Conservation (phyloP, 2,113 vertebrate species). For the Sinocyclocheilus anshuiensis region DNA sequence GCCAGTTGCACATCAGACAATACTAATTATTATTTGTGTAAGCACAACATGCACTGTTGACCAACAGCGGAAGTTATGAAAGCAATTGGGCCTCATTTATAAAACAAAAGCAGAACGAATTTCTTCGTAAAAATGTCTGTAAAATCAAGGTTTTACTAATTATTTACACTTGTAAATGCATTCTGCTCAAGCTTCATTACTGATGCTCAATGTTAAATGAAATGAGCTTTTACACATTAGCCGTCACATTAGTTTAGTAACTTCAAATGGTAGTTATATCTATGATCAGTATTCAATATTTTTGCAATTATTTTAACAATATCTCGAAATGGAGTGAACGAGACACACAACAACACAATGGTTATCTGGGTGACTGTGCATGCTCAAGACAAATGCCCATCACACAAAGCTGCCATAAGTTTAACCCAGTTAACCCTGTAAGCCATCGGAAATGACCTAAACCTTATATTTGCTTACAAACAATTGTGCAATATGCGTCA, state of each 20-base stretch:
- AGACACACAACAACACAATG: slow-evolving; percentile 11
- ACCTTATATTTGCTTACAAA: not conserved
- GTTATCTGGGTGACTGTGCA: slow-evolving; percentile 36
- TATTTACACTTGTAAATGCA: not conserved
- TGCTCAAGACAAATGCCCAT: slow-evolving; percentile 42
- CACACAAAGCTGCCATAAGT: not conserved
- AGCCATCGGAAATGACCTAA: not conserved
- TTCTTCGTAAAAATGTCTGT: not conserved
- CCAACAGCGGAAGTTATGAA: not conserved
- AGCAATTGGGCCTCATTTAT: not conserved
- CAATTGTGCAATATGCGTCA: not conserved
- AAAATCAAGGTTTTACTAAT: not conserved
- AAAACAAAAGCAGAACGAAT: not conserved
- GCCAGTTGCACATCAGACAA: slow-evolving; percentile 13
- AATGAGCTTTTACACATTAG: not conserved
- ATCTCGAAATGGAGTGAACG: slow-evolving; percentile 23
- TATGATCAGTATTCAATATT: slow-evolving; percentile 59
- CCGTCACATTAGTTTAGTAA: not conserved
- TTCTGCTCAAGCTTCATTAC: not conserved
- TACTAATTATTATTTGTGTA: not conserved
- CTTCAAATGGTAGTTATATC: slow-evolving; percentile 31
- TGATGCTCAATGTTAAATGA: not conserved
- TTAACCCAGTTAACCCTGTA: slow-evolving; percentile 6
- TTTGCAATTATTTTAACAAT: slow-evolving; percentile 61
- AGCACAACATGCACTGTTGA: slow-evolving; percentile 39